Conservation (phyloP, 2,113 vertebrate genomes). For the Ahaetulla prasina region DNA sequence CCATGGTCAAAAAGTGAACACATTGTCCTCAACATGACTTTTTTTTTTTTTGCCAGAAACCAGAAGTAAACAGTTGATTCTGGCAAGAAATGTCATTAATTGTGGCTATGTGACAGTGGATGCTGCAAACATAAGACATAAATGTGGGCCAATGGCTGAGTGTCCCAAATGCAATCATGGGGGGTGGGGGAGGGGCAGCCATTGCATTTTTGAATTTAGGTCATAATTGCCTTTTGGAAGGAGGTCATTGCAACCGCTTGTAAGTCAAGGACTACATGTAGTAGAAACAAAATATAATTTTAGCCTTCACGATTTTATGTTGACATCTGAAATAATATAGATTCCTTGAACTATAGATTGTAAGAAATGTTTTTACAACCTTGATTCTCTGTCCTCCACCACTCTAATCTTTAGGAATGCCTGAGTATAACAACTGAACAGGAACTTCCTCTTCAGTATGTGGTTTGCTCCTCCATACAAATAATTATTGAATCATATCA, state of each 20-base stretch:
- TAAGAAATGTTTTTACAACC: not conserved
- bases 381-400: not conserved
- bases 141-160: too few species aligned
- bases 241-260: not conserved
- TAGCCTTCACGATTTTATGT: not conserved
- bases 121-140: not conserved
- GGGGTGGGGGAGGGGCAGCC: not conserved
- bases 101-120: too few species aligned
- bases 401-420: not conserved
- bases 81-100: not conserved
- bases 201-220: not conserved
- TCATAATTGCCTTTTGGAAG: not conserved
- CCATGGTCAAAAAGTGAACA: too few species aligned
- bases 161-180: not conserved
- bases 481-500: not conserved
- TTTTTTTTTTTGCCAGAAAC: too few species aligned
- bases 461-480: not conserved
- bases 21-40: too few species aligned
- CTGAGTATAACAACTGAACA: not conserved
- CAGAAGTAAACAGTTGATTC: not conserved
- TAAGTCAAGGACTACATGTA: not conserved
- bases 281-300: not conserved
- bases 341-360: not conserved
- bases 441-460: not conserved
- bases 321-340: not conserved